Evolutionary conservation across 2,113 vertebrate species (phyloP).

Genomic region (Thamnaconus septentrionalis): DNA sequence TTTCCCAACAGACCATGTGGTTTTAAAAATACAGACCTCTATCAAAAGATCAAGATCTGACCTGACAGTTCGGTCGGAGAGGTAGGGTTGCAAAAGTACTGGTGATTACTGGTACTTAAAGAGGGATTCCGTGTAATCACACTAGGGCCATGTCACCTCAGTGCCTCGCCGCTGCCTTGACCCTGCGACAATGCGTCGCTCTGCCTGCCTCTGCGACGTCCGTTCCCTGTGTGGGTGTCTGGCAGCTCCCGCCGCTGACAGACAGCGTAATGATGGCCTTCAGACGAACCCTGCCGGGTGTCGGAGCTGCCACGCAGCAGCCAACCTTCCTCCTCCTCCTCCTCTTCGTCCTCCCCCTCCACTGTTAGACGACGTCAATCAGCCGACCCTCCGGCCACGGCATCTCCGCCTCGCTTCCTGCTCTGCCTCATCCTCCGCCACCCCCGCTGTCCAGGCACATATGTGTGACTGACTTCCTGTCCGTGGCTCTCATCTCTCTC

Average conservation of each 20-base stretch:
- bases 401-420: conserved; percentile 16
- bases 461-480: conserved; percentile 23
- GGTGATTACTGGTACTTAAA: no score
- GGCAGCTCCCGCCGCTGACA: conserved; percentile 47
- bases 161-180: no score
- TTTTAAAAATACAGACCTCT: no score
- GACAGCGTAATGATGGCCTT: conserved; percentile 51
- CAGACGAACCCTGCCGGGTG: conserved; percentile 32
- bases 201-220: conserved; percentile 1
- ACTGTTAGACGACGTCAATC: conserved; percentile 41
- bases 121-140: no score
- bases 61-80: no score
- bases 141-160: no score
- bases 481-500: conserved; percentile 17
- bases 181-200: conserved; percentile 1
- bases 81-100: no score
- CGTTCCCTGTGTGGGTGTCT: conserved; percentile 12
- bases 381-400: conserved; percentile 22
- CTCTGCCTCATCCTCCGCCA: conserved; percentile 1
- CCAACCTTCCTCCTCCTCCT: neutral
- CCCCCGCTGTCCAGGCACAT: conserved; percentile 1
- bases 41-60: no score
- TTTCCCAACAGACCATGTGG: no score
- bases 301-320: conserved; percentile 32
- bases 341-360: conserved; percentile 10